Evolutionary conservation across 2,797 vertebrate species (phyloP), one percentile per base, ranked within the genome.

Genomic region (Mionectes olivaceus): DNA sequence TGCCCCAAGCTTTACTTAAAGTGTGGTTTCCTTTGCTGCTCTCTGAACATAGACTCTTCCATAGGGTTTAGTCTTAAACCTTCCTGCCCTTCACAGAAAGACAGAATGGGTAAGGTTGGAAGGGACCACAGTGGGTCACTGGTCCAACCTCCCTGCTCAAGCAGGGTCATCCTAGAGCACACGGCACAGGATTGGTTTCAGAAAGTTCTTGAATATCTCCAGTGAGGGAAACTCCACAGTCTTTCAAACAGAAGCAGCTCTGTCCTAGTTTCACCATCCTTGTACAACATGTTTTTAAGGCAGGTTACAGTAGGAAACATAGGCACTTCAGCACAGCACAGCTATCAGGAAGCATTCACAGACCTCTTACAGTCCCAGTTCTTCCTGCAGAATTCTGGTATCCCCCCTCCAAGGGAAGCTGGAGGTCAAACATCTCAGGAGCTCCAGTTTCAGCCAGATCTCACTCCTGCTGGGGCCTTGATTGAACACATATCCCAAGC

Each of bases 401-500:
- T 69, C 19, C 24, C 41, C 6, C 2, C 18, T 74, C 33, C 16
- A 23, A 27, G 10, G 16, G 25, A 28, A 59, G 24, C 24, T 78
- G 37, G n/a, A 71, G 23, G 44, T 56, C 56, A 70, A 44, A 39
- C 6, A 2, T 15, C 46, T 50, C 69, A 53, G 67, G 39, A 82
- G 16, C 33, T 63, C 39, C 71, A 33, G 12, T 8, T 70, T 35
- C 69, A 76, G 32, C 7, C 18, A 33, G 43, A 49, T 16, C 24
- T 49, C 16, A 4, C 35, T 71, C 22, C 57, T 65, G 35, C 64
- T 39, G 52, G 13, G 24, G 11, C 47, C 25, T 50, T 1, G 0
- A 28, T 32, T 0, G 1, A 44, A 21, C 28, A 7, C 0, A 5
- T 3, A 49, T 21, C 57, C 41, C 52, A 33, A 2, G 25, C 9